Evolutionary conservation across 1,140 invertebrate genomes (phyloP).

Genomic region (Trachelipus rathkii): DNA sequence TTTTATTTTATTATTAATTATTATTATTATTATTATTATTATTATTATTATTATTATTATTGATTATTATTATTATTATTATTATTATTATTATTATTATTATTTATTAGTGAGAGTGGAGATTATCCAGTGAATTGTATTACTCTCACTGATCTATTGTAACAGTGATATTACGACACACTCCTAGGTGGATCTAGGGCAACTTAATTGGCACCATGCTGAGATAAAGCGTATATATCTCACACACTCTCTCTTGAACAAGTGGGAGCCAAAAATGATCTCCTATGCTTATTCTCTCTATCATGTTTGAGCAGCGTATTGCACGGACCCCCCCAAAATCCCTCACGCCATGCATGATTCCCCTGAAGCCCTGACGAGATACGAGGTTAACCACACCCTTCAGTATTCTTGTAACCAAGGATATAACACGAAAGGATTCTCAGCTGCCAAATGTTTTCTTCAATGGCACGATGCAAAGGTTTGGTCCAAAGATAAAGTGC

Average conservation of each 20-base stretch:
- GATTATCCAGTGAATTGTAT: no score
- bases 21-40: background rate
- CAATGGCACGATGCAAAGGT: conserved; percentile 78
- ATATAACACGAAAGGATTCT: conserved; percentile 77
- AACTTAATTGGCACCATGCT: no score
- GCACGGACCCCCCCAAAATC: conserved; percentile 76
- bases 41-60: background rate
- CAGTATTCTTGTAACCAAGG: conserved; percentile 88
- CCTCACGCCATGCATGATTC: conserved; percentile 84
- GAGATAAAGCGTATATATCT: no score
- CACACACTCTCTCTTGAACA: no score
- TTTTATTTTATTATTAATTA: no score
- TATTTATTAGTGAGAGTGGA: no score
- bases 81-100: background rate
- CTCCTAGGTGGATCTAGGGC: no score
- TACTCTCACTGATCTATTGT: no score
- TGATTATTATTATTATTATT: background rate
- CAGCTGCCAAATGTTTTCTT: conserved; percentile 81
- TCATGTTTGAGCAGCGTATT: conserved; percentile 65
- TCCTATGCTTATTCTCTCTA: no score
- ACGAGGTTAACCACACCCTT: conserved; percentile 60
- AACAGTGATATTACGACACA: no score
- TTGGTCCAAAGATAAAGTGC: conserved; percentile 89
- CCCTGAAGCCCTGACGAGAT: conserved; percentile 53
- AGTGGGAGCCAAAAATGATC: no score